A percentile compares a stretch with the other conserved stretches of the same genome.
phyloP scores from a whole-genome alignment of 1,140 invertebrate genomes.

The Cylas formicarius region DNA sequence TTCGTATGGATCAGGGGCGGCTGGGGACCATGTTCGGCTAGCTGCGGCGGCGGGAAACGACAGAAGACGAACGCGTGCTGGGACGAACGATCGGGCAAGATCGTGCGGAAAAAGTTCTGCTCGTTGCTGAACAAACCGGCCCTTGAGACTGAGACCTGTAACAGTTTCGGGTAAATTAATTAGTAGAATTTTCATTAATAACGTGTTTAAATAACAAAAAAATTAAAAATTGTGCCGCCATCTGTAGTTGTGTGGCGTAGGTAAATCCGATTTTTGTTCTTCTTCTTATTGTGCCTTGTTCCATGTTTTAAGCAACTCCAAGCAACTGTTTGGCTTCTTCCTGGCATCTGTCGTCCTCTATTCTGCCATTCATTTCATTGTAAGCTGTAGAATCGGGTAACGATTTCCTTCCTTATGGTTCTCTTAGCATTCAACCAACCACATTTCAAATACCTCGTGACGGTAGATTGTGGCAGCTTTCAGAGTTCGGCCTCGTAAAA shows the following conservation, averaged over 20 bases:
- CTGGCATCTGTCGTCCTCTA: no score
- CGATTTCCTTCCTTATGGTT: no score
- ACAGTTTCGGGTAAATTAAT: conserved; percentile 45
- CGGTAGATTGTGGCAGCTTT: no score
- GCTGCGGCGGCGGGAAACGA: conserved; percentile 49
- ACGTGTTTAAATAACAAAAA: background rate
- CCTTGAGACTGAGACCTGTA: conserved; percentile 44
- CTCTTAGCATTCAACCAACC: no score
- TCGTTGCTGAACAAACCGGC: conserved; percentile 42
- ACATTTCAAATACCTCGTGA: no score
- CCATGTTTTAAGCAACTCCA: no score
- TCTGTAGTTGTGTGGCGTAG: no score
- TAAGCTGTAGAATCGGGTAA: no score
- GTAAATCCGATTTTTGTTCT: background rate
- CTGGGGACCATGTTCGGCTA: conserved; percentile 50
- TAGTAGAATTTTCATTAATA: background rate
- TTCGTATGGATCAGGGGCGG: conserved; percentile 49
- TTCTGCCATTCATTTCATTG: no score
- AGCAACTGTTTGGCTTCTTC: no score
- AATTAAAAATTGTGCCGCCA: no score
- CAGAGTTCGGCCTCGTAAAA: no score
- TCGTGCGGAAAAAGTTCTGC: conserved; percentile 46
- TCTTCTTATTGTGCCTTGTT: background rate
- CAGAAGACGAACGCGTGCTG: conserved; percentile 46
- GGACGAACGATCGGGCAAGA: conserved; percentile 43